phyloP scores from a whole-genome alignment of 2,797 vertebrate species.

The Argentina silus region DNA sequence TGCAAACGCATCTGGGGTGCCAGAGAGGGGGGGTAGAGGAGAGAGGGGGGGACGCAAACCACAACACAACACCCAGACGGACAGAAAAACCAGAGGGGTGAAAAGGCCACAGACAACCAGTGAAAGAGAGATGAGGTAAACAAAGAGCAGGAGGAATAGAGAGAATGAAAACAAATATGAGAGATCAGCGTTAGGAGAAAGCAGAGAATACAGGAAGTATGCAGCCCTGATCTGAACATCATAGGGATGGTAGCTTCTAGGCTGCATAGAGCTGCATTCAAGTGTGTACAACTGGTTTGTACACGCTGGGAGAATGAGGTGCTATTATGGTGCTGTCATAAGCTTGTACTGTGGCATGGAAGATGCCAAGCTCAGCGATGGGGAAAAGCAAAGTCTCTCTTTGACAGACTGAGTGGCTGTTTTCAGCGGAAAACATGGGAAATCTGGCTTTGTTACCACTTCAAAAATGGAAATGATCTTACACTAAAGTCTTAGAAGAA shows the following conservation, averaged over 20 bases:
- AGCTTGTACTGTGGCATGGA: constrained; percentile 66
- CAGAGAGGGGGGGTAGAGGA: constrained; percentile 75
- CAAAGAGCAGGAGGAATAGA: constrained; percentile 10
- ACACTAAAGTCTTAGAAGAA: not conserved
- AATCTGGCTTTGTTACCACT: not conserved
- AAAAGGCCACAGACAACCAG: not conserved
- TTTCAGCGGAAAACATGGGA: not conserved
- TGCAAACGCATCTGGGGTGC: constrained; percentile 95
- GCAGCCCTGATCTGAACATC: constrained; percentile 30
- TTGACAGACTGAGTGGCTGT: constrained; percentile 35
- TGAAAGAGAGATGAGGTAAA: constrained; percentile 43
- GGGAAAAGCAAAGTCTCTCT: constrained; percentile 46
- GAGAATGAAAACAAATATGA: constrained; percentile 63
- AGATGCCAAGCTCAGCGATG: constrained; percentile 54
- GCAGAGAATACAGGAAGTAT: constrained; percentile 68
- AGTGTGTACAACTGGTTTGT: constrained; percentile 49
- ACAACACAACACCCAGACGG: constrained; percentile 63
- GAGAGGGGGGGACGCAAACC: constrained; percentile 64
- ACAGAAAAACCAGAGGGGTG: constrained; percentile 43
- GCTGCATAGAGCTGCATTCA: constrained; percentile 75
- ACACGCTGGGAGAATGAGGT: constrained; percentile 57
- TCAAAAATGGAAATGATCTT: not conserved
- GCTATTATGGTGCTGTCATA: constrained; percentile 59
- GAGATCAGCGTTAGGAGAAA: constrained; percentile 71
- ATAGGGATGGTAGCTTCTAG: constrained; percentile 37